These are phyloP conservation scores for Notechis scutatus DNA, from an alignment of 2,113 vertebrate genomes.

Conservation along the genomic window DNA sequence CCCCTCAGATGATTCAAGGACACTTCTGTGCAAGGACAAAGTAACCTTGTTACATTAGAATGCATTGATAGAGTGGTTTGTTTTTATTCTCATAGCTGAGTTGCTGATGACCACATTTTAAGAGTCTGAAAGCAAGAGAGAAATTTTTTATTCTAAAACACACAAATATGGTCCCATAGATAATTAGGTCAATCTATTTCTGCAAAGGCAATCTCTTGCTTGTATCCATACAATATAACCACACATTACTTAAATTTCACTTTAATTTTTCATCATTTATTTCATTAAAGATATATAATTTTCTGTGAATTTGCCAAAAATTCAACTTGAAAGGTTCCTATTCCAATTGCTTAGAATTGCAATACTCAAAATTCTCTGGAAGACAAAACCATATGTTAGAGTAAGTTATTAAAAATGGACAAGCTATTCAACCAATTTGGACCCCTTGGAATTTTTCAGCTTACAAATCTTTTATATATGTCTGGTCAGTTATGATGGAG, in stretches of 20 bases:
- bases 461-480: background rate
- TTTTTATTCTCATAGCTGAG: slow-evolving; percentile 26
- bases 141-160: slow-evolving; percentile 23
- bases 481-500: background rate
- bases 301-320: background rate
- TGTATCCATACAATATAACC: background rate
- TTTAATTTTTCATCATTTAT: background rate
- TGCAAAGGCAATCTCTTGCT: background rate
- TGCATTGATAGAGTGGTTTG: slow-evolving; percentile 11
- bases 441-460: background rate
- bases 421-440: slow-evolving; percentile 1
- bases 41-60: slow-evolving; percentile 23
- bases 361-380: background rate
- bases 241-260: background rate
- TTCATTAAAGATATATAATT: background rate
- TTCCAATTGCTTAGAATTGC: background rate
- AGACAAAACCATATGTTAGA: background rate
- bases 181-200: no score
- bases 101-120: background rate
- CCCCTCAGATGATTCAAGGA: slow-evolving; percentile 23
- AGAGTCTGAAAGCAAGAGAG: background rate
- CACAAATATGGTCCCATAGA: background rate
- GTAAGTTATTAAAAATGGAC: background rate
- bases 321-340: background rate
- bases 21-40: slow-evolving; percentile 22